Evolutionary conservation across 2,113 vertebrate genomes (phyloP).

Genomic region (Mustela nigripes): DNA sequence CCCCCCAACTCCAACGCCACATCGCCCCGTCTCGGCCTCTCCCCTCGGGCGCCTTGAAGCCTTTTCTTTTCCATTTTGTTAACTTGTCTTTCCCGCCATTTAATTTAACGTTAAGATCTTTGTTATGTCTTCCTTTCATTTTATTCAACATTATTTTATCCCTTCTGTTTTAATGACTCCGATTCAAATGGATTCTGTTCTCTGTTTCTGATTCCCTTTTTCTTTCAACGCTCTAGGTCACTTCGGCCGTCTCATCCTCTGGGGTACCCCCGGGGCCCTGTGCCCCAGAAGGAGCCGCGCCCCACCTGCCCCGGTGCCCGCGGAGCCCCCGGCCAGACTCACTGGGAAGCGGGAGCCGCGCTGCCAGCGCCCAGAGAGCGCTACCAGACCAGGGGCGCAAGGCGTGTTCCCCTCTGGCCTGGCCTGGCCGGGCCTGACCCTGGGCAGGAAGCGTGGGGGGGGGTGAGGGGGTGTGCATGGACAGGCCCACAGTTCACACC

Average conservation of each 20-base stretch:
- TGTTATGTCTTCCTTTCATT: neutral
- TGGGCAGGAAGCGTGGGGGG: neutral
- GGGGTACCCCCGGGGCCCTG: neutral
- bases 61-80: neutral
- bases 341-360: constrained; percentile 9
- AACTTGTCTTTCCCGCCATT: neutral
- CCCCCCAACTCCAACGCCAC: neutral
- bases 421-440: neutral
- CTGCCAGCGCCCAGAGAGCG: fast-evolving
- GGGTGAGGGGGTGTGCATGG: neutral
- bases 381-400: fast-evolving
- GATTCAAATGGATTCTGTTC: neutral
- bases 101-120: neutral
- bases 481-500: neutral
- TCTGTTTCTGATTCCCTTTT: neutral
- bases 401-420: neutral
- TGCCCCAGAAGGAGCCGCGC: too few species aligned
- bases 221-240: neutral
- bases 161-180: neutral
- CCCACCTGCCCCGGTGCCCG: neutral
- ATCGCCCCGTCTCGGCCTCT: neutral
- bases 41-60: neutral
- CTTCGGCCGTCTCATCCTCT: neutral
- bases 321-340: neutral
- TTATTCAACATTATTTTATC: neutral